These are phyloP conservation scores for Torymus auratus DNA, from an alignment of 2,888 invertebrate species.

Conservation along the genomic window DNA sequence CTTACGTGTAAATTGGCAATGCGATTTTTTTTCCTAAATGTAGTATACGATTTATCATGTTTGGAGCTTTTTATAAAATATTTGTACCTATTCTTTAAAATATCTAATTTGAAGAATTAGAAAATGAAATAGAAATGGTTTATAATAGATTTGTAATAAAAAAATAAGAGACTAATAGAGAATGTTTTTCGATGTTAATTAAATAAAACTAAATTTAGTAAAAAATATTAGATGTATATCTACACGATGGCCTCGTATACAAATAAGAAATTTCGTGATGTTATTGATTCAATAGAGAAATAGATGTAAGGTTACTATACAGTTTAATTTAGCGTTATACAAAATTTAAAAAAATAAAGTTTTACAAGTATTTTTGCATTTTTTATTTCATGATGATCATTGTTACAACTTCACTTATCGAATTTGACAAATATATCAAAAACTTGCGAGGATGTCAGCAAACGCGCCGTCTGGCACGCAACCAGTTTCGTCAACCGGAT, in stretches of 20 bases:
- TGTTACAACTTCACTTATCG: background rate
- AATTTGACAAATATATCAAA: background rate
- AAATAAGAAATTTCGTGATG: slow-evolving; percentile 18
- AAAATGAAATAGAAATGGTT: background rate
- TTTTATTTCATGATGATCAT: slow-evolving; percentile 14
- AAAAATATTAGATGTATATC: background rate
- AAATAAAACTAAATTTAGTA: background rate
- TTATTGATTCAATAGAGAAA: background rate
- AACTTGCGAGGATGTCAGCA: slow-evolving; percentile 25
- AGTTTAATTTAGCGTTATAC: slow-evolving; percentile 12
- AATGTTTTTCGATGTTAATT: background rate
- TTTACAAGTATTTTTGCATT: slow-evolving; percentile 4
- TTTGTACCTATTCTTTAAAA: slow-evolving; percentile 5
- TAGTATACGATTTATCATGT: background rate
- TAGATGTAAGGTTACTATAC: slow-evolving; percentile 3
- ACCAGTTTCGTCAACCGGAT: slow-evolving; percentile 67
- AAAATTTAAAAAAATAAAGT: slow-evolving; percentile 17
- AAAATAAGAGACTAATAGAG: background rate
- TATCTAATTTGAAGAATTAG: slow-evolving; percentile 5
- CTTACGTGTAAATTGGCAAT: background rate
- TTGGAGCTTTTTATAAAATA: slow-evolving; percentile 17
- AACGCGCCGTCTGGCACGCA: slow-evolving; percentile 69
- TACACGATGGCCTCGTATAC: slow-evolving; percentile 2
- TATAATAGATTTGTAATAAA: background rate
- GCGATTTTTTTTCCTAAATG: too few species aligned